Conservation (phyloP, 1,140 invertebrate species). For the Philaenus spumarius region DNA sequence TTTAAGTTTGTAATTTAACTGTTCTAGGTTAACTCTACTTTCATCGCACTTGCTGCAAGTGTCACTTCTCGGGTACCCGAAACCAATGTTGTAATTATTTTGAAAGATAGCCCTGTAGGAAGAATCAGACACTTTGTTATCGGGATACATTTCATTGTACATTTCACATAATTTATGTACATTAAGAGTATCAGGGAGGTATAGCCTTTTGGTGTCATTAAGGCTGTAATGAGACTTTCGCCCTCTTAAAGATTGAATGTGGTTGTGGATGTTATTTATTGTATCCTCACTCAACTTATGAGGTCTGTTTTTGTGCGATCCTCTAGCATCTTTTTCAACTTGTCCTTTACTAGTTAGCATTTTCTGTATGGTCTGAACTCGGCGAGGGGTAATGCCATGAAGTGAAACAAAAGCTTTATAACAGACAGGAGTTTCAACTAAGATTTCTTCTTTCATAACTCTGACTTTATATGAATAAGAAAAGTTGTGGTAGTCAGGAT, state of each 20-base stretch:
- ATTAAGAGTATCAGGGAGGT: too few species aligned
- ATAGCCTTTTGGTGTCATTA: slow-evolving; percentile 2
- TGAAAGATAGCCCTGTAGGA: slow-evolving; percentile 11
- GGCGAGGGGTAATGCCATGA: slow-evolving; percentile 8
- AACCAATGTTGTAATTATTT: slow-evolving; percentile 15
- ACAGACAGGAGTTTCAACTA: neutral
- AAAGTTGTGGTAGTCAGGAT: neutral
- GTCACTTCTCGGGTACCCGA: slow-evolving; percentile 8
- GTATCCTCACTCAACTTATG: slow-evolving; percentile 7
- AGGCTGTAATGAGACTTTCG: slow-evolving; percentile 9
- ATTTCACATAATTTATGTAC: slow-evolving; percentile 4
- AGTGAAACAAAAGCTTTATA: slow-evolving; percentile 1
- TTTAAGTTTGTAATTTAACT: too few species aligned
- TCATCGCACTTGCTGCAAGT: slow-evolving; percentile 14
- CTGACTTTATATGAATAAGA: slow-evolving; percentile 6
- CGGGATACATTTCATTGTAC: slow-evolving; percentile 13
- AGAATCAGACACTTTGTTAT: slow-evolving; percentile 9
- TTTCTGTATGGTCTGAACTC: slow-evolving; percentile 12
- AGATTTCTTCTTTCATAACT: neutral
- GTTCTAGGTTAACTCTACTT: too few species aligned
- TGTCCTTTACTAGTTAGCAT: neutral
- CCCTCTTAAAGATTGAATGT: slow-evolving; percentile 12
- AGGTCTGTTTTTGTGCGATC: slow-evolving; percentile 15
- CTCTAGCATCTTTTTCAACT: slow-evolving; percentile 7
- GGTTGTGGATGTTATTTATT: neutral